Evolutionary conservation across 2,113 vertebrate genomes (phyloP).

Genomic region (Corydoras sp.): DNA sequence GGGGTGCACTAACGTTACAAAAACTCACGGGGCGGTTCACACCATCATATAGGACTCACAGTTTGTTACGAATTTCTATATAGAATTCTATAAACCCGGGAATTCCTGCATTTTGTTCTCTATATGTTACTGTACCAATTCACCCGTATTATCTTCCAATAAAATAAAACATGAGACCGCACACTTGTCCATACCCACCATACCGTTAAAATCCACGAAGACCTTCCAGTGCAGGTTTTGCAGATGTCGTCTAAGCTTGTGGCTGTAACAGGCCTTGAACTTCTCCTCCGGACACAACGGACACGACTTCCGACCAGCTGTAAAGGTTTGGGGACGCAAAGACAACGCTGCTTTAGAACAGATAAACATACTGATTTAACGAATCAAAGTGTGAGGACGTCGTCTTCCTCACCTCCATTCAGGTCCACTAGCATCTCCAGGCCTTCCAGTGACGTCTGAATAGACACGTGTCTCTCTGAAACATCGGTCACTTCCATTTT

Average conservation of each 20-base stretch:
- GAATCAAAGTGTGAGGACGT: not conserved
- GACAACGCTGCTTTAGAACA: not conserved
- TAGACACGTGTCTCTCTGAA: conserved; percentile 88
- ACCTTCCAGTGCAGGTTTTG: conserved; percentile 98
- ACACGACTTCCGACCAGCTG: conserved; percentile 81
- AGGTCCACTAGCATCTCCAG: conserved; percentile 79
- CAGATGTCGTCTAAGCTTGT: conserved; percentile 86
- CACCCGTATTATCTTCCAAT: too few species aligned
- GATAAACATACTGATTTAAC: too few species aligned
- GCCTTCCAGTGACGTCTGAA: conserved; percentile 80
- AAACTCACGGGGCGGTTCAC: too few species aligned
- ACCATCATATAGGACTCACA: too few species aligned
- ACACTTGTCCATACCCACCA: too few species aligned
- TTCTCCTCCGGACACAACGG: conserved; percentile 90
- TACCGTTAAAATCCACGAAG: conserved; percentile 94
- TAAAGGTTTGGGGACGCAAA: not conserved
- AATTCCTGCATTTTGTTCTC: too few species aligned
- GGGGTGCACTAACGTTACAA: too few species aligned
- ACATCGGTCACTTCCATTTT: conserved; percentile 30
- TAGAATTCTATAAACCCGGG: too few species aligned
- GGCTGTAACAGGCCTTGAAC: conserved; percentile 83
- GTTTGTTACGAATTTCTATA: too few species aligned
- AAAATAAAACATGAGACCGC: too few species aligned
- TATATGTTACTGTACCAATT: too few species aligned
- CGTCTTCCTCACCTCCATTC: conserved; percentile 62